Base-by-base conservation (phyloP, 2,113 vertebrate genomes). In the Pterocles orientalis region DNA sequence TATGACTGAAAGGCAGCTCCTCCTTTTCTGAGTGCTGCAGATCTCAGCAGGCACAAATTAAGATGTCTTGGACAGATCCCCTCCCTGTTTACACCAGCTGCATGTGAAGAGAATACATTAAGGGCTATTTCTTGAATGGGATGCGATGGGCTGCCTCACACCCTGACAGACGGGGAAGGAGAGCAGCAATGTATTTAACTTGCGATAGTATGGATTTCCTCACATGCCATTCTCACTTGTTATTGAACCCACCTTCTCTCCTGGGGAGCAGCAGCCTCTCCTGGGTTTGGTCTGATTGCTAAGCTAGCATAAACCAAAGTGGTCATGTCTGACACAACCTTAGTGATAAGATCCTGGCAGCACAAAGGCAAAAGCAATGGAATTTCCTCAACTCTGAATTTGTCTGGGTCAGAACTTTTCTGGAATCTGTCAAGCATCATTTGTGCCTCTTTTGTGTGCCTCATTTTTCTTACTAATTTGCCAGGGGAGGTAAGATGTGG, bases 161-260 rank as follows among this genome's bases (percentile, higher is more conserved):
- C 14, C 23, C 34, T 89, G 51, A 53, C 28, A 54, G 56, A 14
- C 19, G 61, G 56, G 23, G 23, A 84, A 7, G 24, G 20, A 82
- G 12, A 79, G 25, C 29, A 73, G n/a, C 45, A 41, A n/a, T 15
- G 3, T 25, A 29, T 54, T 56, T 25, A 82, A 7, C 11, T 78
- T 4, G 0, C 36, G 86, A 5, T 5, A n/a, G 7, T 14, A 60
- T 1, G 21, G 31, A 75, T 70, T 81, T 86, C n/a, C 69, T 80
- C 25, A 16, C 0, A 1, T 12, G 45, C 7, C 2, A 2, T 50
- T n/a, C 26, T 79, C 18, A 7, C 14, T 24, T 51, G 53, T 60
- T 70, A 17, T 5, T 65, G 53, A 77, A 48, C 34, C 15, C 20
- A 34, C 3, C 25, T 47, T 71, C 64, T n/a, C 64, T 84, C 10